Evolutionary conservation across 2,113 vertebrate species (phyloP).

Genomic region (Podarcis muralis): DNA sequence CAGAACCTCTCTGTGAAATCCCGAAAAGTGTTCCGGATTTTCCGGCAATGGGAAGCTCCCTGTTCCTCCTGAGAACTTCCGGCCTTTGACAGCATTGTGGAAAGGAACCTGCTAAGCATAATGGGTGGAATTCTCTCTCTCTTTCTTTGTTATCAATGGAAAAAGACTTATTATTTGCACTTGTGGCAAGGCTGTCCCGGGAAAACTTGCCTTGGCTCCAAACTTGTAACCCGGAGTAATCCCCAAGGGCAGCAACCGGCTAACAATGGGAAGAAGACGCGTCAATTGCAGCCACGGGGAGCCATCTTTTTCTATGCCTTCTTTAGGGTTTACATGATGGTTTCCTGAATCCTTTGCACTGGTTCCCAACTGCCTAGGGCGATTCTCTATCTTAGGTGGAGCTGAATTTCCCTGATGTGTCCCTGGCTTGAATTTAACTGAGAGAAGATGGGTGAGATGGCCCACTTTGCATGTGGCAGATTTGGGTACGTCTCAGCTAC

Average conservation of each 20-base stretch:
- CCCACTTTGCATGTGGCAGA: neutral
- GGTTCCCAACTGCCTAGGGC: neutral
- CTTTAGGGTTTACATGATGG: no score
- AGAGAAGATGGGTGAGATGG: neutral
- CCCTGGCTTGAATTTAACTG: neutral
- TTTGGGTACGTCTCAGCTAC: neutral
- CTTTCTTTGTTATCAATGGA: neutral
- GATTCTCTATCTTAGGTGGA: neutral
- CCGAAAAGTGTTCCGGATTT: conserved; percentile 92
- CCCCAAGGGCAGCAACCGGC: neutral
- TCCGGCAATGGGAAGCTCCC: conserved; percentile 89
- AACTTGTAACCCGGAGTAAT: neutral
- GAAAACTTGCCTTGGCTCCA: neutral
- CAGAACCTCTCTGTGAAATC: conserved; percentile 91
- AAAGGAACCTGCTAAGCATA: neutral
- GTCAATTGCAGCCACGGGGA: no score
- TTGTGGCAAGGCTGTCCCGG: fast-evolving
- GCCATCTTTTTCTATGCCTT: neutral
- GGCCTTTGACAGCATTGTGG: neutral
- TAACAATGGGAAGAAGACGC: neutral
- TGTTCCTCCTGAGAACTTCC: conserved; percentile 73
- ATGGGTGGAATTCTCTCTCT: fast-evolving
- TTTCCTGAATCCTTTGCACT: neutral
- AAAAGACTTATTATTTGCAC: fast-evolving
- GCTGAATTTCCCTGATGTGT: neutral